A percentile compares a stretch with the other conserved stretches of the same genome.
Evolutionary conservation across 2,888 invertebrate genomes (phyloP).

Genomic region (Scaptomyza reducta): DNA sequence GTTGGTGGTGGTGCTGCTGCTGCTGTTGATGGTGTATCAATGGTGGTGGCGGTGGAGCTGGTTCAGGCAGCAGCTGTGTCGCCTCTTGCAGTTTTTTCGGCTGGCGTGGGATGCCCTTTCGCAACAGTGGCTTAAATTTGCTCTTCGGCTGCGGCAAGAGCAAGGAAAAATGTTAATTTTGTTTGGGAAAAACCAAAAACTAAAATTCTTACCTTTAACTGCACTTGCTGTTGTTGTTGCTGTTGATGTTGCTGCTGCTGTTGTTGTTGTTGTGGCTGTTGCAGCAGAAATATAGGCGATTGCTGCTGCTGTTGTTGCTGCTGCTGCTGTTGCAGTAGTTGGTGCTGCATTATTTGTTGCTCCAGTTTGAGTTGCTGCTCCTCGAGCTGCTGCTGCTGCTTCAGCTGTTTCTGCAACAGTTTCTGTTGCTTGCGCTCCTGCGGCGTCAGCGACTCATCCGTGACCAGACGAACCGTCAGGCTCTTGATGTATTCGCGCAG

Average conservation of each 20-base stretch:
- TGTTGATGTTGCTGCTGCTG: constrained; percentile 45
- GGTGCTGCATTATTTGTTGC: constrained; percentile 59
- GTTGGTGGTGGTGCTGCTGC: not conserved
- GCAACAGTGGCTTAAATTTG: constrained; percentile 65
- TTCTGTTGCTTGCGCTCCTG: constrained; percentile 62
- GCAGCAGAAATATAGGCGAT: constrained; percentile 37
- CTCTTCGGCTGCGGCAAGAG: constrained; percentile 37
- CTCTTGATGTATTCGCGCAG: constrained; percentile 85
- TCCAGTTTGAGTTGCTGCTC: constrained; percentile 59
- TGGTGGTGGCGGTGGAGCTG: constrained; percentile 50
- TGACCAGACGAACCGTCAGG: constrained; percentile 82
- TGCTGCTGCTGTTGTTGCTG: constrained; percentile 50
- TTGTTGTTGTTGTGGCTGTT: constrained; percentile 46
- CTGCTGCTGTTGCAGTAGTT: constrained; percentile 51
- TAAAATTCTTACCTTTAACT: constrained; percentile 16
- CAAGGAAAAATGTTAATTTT: not conserved
- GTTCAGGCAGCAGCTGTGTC: constrained; percentile 50
- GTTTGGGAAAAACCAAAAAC: not conserved
- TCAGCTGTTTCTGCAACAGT: constrained; percentile 52
- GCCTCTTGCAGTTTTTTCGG: constrained; percentile 58
- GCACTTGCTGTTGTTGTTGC: constrained; percentile 36
- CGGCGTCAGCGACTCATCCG: constrained; percentile 73
- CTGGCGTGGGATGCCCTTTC: constrained; percentile 56
- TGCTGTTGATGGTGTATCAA: constrained; percentile 39
- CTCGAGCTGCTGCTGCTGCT: constrained; percentile 59